phyloP scores from a whole-genome alignment of 2,113 vertebrate genomes.

The Lagopus leucura region DNA sequence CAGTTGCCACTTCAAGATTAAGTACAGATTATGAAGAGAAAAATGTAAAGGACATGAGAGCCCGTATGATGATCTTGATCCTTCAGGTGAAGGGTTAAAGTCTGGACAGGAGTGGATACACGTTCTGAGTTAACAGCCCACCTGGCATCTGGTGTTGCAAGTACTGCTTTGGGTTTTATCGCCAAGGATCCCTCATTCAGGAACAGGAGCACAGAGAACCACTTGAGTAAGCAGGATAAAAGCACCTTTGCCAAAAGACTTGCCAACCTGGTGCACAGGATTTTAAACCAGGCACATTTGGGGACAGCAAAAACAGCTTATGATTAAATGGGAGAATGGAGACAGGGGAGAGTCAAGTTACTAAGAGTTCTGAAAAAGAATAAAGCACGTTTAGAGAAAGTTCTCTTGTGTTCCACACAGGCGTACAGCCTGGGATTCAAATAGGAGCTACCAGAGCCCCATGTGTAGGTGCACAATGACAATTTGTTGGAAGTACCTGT shows the following conservation, averaged over 20 bases:
- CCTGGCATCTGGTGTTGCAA: not conserved
- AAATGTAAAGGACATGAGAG: not conserved
- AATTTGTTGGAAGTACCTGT: not conserved
- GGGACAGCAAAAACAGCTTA: not conserved
- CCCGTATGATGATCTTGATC: not conserved
- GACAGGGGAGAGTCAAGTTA: not conserved
- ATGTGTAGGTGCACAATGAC: not conserved
- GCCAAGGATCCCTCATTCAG: not conserved
- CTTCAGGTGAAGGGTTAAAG: not conserved
- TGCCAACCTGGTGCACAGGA: not conserved
- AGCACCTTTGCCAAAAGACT: not conserved
- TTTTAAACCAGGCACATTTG: not conserved
- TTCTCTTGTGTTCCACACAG: not conserved
- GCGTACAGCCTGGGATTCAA: not conserved
- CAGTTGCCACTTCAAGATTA: not conserved
- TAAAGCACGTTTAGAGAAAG: not conserved
- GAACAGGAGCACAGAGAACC: not conserved
- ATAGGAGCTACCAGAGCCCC: not conserved
- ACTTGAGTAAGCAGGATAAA: rapidly evolving
- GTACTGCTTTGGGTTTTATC: not conserved
- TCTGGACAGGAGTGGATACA: not conserved
- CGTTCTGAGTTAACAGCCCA: not conserved
- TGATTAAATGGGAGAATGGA: not conserved
- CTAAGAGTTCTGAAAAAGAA: not conserved
- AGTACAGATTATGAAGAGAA: not conserved